phyloP scores from a whole-genome alignment of 2,888 invertebrate species.

The Lochmaea crataegi region DNA sequence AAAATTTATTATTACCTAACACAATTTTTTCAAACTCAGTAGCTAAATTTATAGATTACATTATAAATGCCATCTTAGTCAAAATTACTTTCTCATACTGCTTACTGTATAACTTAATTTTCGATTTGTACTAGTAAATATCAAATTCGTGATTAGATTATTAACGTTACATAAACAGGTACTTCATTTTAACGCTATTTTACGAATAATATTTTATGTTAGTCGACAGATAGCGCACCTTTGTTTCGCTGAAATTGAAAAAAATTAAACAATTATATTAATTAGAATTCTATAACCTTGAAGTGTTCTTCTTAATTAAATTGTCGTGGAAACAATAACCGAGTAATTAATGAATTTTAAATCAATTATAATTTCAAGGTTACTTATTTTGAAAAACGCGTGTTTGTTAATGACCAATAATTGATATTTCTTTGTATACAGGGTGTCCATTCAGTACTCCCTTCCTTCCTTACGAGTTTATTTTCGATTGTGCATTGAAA shows the following conservation, averaged over 20 bases:
- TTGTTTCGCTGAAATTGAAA: conserved; percentile 15
- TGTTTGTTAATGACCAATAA: no score
- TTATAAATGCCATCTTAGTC: not conserved
- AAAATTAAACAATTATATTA: conserved; percentile 3
- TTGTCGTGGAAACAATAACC: not conserved
- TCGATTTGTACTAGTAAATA: conserved; percentile 34
- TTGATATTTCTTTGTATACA: no score
- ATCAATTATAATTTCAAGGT: not conserved
- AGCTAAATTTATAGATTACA: not conserved
- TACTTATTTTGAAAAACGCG: not conserved
- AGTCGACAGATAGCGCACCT: conserved; percentile 23
- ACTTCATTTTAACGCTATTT: conserved; percentile 27
- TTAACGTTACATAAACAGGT: conserved; percentile 38
- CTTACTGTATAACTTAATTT: not conserved
- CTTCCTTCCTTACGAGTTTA: no score
- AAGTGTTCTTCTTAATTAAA: not conserved
- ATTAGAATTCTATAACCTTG: not conserved
- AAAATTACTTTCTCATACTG: conserved; percentile 1
- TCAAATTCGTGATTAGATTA: conserved; percentile 45
- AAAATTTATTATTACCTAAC: not conserved
- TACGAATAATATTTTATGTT: conserved; percentile 14
- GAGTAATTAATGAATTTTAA: not conserved
- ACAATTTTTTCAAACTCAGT: not conserved
- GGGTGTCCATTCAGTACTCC: no score
- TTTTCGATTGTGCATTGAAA: no score